Base-by-base conservation (phyloP, 1,140 invertebrate genomes). In the Atopsyche davidsoni region DNA sequence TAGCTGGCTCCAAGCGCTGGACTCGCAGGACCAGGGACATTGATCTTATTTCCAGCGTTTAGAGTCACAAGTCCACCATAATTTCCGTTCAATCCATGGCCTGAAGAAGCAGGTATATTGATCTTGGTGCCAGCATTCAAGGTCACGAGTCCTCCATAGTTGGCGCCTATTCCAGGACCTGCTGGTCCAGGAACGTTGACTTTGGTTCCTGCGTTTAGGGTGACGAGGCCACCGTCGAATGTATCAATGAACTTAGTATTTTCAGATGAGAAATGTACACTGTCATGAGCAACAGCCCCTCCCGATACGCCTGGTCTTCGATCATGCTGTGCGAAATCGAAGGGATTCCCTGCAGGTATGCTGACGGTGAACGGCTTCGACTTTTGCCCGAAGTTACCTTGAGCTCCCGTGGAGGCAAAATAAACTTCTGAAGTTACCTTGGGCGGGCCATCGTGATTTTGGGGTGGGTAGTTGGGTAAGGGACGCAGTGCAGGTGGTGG, bases 401-500 rank as follows among this genome's bases (percentile, higher is more conserved):
- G 66, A 32, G 68, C 62, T 21, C 65, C 56, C 56, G 71, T 68
- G 16, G 72, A 64, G 28, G 72, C 72, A 55, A 68, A 74, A 57
- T 74, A 74, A 43, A 74, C 65, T 62, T 74, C 72, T 16, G 70
- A 73, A 13, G 72, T 74, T 24, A 74, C 65, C 63, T 72, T 73
- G 7, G 67, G 68, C 23, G 65, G 69, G 19, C 11, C 55, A 16
- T 50, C 65, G 61, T 48, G 65, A 58, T 51, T 61, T 58, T 40
- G 55, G 55, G 18, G 51, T 32, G 38, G 46, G 52, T 48, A 53
- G 31, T 48, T 46, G 34, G 18, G 41, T 28, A 35, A 42, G 42
- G 13, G 25, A 25, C 32, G 38, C 40, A 58, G 48, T 47, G 66
- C 66, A 34, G 63, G 65, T 40, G 68, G 69, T 21, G 69, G 69